Evolutionary conservation across 1,140 invertebrate species (phyloP), one percentile per base, ranked within the genome.

Genomic region (Heliconius congener): DNA sequence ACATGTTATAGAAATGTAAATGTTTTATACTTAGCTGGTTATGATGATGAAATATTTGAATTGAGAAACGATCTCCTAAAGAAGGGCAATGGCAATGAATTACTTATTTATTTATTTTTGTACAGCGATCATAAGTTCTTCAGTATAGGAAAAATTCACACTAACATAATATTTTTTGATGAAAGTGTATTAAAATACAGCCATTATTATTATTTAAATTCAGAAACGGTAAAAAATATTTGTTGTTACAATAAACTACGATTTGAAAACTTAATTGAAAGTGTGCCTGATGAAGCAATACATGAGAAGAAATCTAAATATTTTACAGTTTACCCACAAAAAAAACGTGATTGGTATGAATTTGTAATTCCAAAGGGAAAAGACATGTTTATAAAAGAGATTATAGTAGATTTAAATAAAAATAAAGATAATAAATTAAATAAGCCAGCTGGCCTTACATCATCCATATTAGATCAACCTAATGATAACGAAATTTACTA

Each of bases 11-110:
- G 18, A 39, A 81, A 76, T n/a, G 8, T 60, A 52, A 78, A 52
- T n/a, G 37, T 30, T 18, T 34, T 82, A 2, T 80, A 80, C 46
- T 52, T 84, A 80, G 78, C 76, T 11, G 82, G 82, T 4, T 71
- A 75, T 37, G 82, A 84, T 42, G 52, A 80, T 42, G 76, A 80
- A 23, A 76, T 84, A n/a, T 60, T 78, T 9, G 34, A 84, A 23
- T 52, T 84, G 1, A 84, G 77, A 66, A 37, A 23, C 1, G 78
- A 82, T 18, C 78, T 84, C 4, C 3, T 82, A 70, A 75, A 80
- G 42, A 18, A 76, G 19, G 76, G 76, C 6, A 0, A 37, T 72
- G 72, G 72, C 3, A n/a, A 71, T 19, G 78, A 81, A 27, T 30
- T 84, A 18, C 1, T 70, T 34, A 37, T 84, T 8, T 60, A 74